Percentiles rank a stretch among this genome's conserved stretches.
phyloP scores from a whole-genome alignment of 2,797 vertebrate species.

The Falco concolor region DNA sequence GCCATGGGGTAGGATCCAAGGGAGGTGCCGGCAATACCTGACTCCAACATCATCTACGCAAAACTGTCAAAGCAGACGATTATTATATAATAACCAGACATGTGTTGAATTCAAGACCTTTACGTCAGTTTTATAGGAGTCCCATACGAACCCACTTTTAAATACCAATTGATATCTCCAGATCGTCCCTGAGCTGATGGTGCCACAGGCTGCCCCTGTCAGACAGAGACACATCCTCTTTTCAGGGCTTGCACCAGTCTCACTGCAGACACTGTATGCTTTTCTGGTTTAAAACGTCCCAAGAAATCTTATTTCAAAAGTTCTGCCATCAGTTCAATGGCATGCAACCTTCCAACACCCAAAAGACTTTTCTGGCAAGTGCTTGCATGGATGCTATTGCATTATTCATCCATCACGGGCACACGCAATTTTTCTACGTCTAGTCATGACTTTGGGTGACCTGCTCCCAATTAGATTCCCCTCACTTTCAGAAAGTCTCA shows the following conservation, averaged over 20 bases:
- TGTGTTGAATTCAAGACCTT: accelerated
- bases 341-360: not conserved
- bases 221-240: not conserved
- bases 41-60: accelerated
- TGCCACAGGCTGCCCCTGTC: accelerated
- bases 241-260: not conserved
- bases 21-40: no score
- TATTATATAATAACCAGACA: not conserved
- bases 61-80: not conserved
- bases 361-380: not conserved
- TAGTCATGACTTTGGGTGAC: not conserved
- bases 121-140: not conserved
- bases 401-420: not conserved
- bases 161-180: not conserved
- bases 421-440: not conserved
- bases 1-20: accelerated
- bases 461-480: not conserved
- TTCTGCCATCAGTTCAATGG: not conserved
- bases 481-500: not conserved
- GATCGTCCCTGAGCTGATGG: accelerated
- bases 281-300: not conserved
- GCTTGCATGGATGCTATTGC: not conserved
- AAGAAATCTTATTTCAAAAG: not conserved
- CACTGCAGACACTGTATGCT: accelerated
- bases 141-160: not conserved